Conservation (phyloP, 2,888 invertebrate genomes). For the Eupeodes latifasciatus region DNA sequence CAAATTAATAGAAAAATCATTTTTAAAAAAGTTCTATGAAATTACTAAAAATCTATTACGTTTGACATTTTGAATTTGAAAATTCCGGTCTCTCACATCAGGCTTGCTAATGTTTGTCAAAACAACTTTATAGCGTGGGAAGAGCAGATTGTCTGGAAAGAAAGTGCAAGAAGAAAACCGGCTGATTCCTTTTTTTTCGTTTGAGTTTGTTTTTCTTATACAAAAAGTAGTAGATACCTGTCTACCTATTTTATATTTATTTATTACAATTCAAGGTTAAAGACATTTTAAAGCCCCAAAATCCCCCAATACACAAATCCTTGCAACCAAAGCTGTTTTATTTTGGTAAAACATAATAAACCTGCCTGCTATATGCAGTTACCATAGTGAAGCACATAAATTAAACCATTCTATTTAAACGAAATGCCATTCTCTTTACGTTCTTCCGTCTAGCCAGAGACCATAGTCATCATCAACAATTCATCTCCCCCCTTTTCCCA, state of each 20-base stretch:
- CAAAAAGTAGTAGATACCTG: too few relatives aligned
- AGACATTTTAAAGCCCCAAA: constrained; percentile 46
- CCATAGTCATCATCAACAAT: constrained; percentile 43
- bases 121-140: constrained; percentile 57
- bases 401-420: constrained; percentile 39
- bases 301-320: constrained; percentile 15
- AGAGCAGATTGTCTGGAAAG: constrained; percentile 74
- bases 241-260: constrained; percentile 34
- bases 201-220: too few relatives aligned
- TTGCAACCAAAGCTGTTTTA: background rate
- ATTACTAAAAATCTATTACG: constrained; percentile 34
- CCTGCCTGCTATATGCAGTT: constrained; percentile 16
- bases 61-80: constrained; percentile 65
- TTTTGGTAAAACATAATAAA: constrained; percentile 41
- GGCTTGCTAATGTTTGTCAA: constrained; percentile 50
- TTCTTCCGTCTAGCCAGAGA: constrained; percentile 68
- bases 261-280: constrained; percentile 67
- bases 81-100: constrained; percentile 62
- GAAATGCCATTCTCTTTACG: constrained; percentile 35
- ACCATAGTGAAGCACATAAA: constrained; percentile 60
- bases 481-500: background rate
- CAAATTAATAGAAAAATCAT: background rate
- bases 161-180: constrained; percentile 33
- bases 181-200: constrained; percentile 12
- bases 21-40: background rate